These are phyloP conservation scores for Mythimna loreyi DNA, from an alignment of 2,888 invertebrate genomes.

Conservation along the genomic window DNA sequence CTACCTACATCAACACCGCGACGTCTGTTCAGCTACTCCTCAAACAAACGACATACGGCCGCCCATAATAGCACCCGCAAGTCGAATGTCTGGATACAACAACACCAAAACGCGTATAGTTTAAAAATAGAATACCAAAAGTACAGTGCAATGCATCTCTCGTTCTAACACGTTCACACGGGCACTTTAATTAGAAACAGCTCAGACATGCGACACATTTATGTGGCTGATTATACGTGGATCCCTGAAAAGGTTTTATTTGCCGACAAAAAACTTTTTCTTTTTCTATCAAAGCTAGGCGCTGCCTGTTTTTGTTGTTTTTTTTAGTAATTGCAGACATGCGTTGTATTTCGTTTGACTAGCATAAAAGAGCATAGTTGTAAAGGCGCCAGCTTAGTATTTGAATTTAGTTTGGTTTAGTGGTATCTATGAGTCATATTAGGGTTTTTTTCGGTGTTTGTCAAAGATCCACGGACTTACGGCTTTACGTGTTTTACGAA, in stretches of 20 bases:
- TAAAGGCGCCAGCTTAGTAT: too few relatives aligned
- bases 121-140: neutral
- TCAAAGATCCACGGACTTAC: too few relatives aligned
- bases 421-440: too few relatives aligned
- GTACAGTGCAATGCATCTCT: conserved; percentile 29
- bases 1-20: too few relatives aligned
- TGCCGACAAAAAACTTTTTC: conserved; percentile 6
- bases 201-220: conserved; percentile 52
- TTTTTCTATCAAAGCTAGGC: conserved; percentile 17
- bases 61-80: too few relatives aligned
- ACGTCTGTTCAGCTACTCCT: too few relatives aligned
- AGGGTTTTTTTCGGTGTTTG: too few relatives aligned
- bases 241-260: conserved; percentile 31
- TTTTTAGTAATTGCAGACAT: conserved; percentile 17
- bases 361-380: too few relatives aligned
- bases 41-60: too few relatives aligned
- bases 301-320: conserved; percentile 14
- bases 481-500: too few relatives aligned
- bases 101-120: neutral
- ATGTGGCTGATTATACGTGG: conserved; percentile 54
- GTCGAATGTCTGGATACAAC: too few relatives aligned
- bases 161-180: conserved; percentile 41
- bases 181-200: conserved; percentile 43
- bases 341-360: neutral
- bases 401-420: too few relatives aligned